Conservation (phyloP, 1,140 invertebrate species). For the Psilanteris sp. region DNA sequence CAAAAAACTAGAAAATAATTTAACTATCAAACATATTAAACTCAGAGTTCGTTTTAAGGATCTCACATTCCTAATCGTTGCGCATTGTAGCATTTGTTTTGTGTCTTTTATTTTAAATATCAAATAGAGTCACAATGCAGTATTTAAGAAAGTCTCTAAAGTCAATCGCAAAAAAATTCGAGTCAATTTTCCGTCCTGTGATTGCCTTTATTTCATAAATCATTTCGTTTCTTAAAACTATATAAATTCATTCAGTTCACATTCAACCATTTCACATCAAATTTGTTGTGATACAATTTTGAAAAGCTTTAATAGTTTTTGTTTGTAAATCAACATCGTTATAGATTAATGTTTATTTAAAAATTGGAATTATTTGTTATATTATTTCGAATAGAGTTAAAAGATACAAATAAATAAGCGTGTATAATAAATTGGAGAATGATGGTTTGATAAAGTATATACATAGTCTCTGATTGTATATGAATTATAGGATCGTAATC, state of each 20-base stretch:
- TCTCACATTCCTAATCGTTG: constrained; percentile 35
- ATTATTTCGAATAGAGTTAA: no score
- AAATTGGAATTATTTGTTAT: constrained; percentile 10
- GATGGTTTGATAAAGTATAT: constrained; percentile 54
- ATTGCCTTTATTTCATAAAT: constrained; percentile 41
- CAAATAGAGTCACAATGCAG: constrained; percentile 1
- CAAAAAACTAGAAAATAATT: no score
- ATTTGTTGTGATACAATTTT: constrained; percentile 41
- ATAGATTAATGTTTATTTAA: constrained; percentile 24
- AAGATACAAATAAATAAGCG: constrained; percentile 9
- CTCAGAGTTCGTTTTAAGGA: no score
- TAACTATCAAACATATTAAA: no score
- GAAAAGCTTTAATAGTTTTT: constrained; percentile 42
- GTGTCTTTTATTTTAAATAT: constrained; percentile 14
- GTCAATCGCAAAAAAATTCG: constrained; percentile 14
- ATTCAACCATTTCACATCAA: not conserved
- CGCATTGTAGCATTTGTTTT: constrained; percentile 28
- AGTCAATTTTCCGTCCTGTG: constrained; percentile 49
- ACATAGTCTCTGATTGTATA: constrained; percentile 47
- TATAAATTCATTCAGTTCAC: constrained; percentile 14
- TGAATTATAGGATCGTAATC: constrained; percentile 43
- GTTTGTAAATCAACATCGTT: constrained; percentile 30
- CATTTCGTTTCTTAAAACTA: constrained; percentile 14
- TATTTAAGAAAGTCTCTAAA: no score
- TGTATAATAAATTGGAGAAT: constrained; percentile 34